Percentiles rank a stretch among this genome's conserved stretches.
phyloP scores from a whole-genome alignment of 2,888 invertebrate genomes.

The Papilio gigon region DNA sequence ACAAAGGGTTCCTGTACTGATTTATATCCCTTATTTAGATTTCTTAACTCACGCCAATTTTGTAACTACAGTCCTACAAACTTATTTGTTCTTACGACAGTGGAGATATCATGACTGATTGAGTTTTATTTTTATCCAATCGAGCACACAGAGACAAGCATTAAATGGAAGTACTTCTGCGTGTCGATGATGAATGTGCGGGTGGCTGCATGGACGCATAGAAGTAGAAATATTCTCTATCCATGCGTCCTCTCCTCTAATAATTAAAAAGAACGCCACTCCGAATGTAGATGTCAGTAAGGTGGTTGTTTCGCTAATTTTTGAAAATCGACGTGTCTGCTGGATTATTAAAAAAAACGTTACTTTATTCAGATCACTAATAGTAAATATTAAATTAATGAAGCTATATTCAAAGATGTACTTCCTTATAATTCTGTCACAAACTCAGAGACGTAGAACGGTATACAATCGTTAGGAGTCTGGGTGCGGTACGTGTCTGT shows the following conservation, averaged over 20 bases:
- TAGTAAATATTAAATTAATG: neutral
- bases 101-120: neutral
- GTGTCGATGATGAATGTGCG: too few relatives aligned
- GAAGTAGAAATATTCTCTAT: too few relatives aligned
- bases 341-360: too few relatives aligned
- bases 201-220: too few relatives aligned
- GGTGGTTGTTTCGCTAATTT: too few relatives aligned
- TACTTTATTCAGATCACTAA: too few relatives aligned
- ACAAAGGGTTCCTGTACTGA: slow-evolving; percentile 23
- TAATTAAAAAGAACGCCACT: too few relatives aligned
- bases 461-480: slow-evolving; percentile 6
- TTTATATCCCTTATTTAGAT: slow-evolving; percentile 18
- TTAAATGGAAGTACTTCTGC: neutral
- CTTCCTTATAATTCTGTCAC: neutral
- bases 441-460: neutral
- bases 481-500: neutral
- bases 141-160: too few relatives aligned
- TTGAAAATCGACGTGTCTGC: too few relatives aligned
- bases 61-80: neutral
- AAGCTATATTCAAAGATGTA: neutral
- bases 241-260: too few relatives aligned
- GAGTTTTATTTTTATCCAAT: neutral
- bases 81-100: neutral
- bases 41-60: neutral
- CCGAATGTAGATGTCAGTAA: too few relatives aligned